Evolutionary conservation across 2,797 vertebrate genomes (phyloP), one percentile per base, ranked within the genome.

Genomic region (Onychomys torridus): DNA sequence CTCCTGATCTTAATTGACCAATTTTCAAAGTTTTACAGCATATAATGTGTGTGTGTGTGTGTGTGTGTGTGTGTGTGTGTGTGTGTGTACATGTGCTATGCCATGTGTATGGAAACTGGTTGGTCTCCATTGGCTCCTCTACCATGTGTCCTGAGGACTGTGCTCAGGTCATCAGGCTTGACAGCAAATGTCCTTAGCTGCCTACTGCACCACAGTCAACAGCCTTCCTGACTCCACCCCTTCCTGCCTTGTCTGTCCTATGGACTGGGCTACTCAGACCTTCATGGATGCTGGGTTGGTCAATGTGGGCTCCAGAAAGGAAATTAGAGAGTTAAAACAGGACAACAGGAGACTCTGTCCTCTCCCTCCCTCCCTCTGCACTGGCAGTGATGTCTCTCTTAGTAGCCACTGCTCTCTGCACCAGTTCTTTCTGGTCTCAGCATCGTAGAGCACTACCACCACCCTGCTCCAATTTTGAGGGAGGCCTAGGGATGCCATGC

Each of bases 371-470:
- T 17, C 3, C 61, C 9, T 37, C 43, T 49, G 21, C 23, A 7
- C 3, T n/a, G 29, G 12, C n/a, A 52, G 0, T 8, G 78, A 43
- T 59, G 5, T 1, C 37, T 37, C 19, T 40, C 11, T 2, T 16
- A 5, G 9, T 13, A 8, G 4, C 34, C 14, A 37, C 13, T 67
- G 34, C 17, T 57, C 13, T 77, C 23, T 27, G 6, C 17, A 32
- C 12, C 10, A 76, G 34, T 25, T 12, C 40, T 82, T 27, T 2
- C 8, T 11, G 6, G 12, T 43, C 3, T 61, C 34, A 2, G 40
- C n/a, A 11, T 12, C 2, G 0, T 0, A 1, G 32, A 52, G 1
- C 16, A 19, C 9, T 0, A 2, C 7, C 37, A 52, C 8, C 55
- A 59, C 10, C 2, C 23, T 0, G 16, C 43, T 12, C 14, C 55